A percentile compares a stretch with the other conserved stretches of the same genome.
Conservation (phyloP, 2,888 invertebrate genomes). For the Temnothorax rugatulus region DNA sequence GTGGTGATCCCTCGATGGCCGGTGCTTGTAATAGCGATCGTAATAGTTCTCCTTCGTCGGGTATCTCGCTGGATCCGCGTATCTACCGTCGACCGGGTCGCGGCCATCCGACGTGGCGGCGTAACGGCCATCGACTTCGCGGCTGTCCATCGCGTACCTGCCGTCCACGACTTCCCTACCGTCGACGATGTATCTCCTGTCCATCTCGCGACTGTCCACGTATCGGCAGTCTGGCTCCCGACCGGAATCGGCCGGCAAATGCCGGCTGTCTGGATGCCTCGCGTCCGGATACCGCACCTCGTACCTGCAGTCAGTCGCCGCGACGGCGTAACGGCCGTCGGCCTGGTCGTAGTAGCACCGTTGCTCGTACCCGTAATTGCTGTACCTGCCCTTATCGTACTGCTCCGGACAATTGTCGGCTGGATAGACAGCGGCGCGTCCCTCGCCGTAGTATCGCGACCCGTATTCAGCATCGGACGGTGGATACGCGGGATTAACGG, state of each 20-base stretch:
- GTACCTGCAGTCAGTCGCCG: constrained; percentile 72
- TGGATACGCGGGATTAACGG: constrained; percentile 70
- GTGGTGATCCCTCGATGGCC: constrained; percentile 84
- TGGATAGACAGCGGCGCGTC: constrained; percentile 67
- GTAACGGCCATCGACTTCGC: constrained; percentile 74
- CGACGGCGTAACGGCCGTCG: constrained; percentile 74
- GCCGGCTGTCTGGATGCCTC: constrained; percentile 72
- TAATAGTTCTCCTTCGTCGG: constrained; percentile 84
- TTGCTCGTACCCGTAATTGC: constrained; percentile 76
- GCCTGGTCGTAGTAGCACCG: constrained; percentile 76
- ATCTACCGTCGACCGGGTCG: constrained; percentile 77
- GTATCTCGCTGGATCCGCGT: constrained; percentile 75
- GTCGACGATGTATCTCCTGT: constrained; percentile 76
- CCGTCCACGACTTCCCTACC: constrained; percentile 75
- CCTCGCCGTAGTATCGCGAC: constrained; percentile 76
- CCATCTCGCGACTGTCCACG: constrained; percentile 71
- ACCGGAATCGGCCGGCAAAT: constrained; percentile 66
- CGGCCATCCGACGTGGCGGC: constrained; percentile 71
- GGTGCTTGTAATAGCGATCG: constrained; percentile 85
- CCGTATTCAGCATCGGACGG: constrained; percentile 77
- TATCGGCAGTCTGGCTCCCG: constrained; percentile 74
- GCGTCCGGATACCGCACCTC: constrained; percentile 72
- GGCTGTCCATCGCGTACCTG: constrained; percentile 71
- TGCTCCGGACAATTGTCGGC: constrained; percentile 68
- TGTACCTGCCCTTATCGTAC: constrained; percentile 79